phyloP scores from a whole-genome alignment of 2,797 vertebrate species.

The Acipenser ruthenus region DNA sequence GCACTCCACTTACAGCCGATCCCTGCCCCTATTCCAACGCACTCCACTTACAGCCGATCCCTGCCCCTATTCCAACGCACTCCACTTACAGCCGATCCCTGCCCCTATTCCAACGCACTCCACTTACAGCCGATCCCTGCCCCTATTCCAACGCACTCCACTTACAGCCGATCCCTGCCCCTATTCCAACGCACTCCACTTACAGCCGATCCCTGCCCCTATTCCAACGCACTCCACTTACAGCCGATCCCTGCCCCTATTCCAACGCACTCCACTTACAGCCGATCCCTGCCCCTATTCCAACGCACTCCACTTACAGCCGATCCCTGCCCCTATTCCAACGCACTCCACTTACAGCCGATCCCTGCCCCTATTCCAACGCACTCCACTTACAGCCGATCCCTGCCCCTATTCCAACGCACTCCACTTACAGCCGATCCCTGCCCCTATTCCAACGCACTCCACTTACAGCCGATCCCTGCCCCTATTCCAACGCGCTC shows the following conservation, averaged over 20 bases:
- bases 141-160: constrained; percentile 25
- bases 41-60: constrained; percentile 85
- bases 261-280: constrained; percentile 66
- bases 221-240: constrained; percentile 56
- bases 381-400: constrained; percentile 80
- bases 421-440: constrained; percentile 85
- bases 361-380: no score
- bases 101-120: neutral
- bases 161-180: constrained; percentile 86
- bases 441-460: no score
- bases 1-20: constrained; percentile 80
- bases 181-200: constrained; percentile 45
- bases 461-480: constrained; percentile 92
- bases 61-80: no score
- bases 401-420: no score
- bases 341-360: constrained; percentile 75
- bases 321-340: no score
- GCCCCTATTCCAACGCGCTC: neutral
- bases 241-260: constrained; percentile 60
- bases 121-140: constrained; percentile 92
- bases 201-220: constrained; percentile 74
- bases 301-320: constrained; percentile 72
- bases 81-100: constrained; percentile 92
- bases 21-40: no score
- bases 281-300: constrained; percentile 37